These are phyloP conservation scores for Girardinus metallicus DNA, from an alignment of 2,797 vertebrate species.

Conservation along the genomic window DNA sequence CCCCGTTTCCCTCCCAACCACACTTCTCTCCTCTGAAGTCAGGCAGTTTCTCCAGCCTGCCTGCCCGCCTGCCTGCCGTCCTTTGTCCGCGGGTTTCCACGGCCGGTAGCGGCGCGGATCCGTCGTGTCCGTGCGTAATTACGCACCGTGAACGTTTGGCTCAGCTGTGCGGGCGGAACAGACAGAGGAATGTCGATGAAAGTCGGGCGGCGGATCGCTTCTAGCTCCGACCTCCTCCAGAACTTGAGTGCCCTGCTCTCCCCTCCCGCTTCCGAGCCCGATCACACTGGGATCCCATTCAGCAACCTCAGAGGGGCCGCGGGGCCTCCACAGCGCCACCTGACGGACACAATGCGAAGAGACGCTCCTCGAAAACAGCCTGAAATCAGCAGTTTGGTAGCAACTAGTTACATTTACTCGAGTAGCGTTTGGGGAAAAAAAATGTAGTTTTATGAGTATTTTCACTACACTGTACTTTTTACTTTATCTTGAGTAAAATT, in stretches of 20 bases:
- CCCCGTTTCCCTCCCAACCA: constrained; percentile 42
- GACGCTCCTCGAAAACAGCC: constrained; percentile 10
- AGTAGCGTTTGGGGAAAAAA: too few species aligned
- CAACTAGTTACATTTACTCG: too few species aligned
- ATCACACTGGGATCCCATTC: constrained; percentile 64
- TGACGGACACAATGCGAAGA: constrained; percentile 35
- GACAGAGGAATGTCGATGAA: constrained; percentile 33
- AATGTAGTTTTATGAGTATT: too few species aligned
- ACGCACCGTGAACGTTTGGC: constrained; percentile 49
- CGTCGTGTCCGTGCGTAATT: constrained; percentile 61
- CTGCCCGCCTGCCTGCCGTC: constrained; percentile 40
- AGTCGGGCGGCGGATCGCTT: constrained; percentile 23
- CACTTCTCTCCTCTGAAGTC: constrained; percentile 61
- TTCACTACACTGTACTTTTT: too few species aligned
- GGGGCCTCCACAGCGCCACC: constrained; percentile 59
- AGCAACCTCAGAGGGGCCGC: constrained; percentile 31
- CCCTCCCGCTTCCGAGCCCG: constrained; percentile 50
- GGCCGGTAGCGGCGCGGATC: constrained; percentile 25
- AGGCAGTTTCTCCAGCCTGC: constrained; percentile 54
- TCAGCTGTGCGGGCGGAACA: constrained; percentile 16
- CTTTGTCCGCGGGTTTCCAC: constrained; percentile 70
- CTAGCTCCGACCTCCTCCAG: constrained; percentile 33
- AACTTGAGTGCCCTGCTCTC: constrained; percentile 43
- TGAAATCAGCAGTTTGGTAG: constrained; percentile 10
- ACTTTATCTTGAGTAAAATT: too few species aligned